A percentile compares a stretch with the other conserved stretches of the same genome.
phyloP scores from a whole-genome alignment of 2,113 vertebrate species.

The Gadus chalcogrammus region DNA sequence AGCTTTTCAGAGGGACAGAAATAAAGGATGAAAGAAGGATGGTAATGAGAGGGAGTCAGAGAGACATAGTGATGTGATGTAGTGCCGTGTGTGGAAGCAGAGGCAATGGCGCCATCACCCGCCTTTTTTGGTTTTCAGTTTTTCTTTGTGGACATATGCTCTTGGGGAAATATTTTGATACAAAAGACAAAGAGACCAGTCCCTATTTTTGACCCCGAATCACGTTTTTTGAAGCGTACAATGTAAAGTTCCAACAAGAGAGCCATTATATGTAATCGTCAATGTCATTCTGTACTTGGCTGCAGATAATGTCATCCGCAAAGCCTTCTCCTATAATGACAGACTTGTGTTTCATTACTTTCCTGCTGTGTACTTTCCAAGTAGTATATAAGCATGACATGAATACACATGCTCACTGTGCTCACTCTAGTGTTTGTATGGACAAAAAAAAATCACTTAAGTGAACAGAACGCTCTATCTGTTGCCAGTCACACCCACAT shows the following conservation, averaged over 20 bases:
- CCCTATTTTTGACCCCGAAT: too few species aligned
- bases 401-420: not conserved
- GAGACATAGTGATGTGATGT: constrained; percentile 4
- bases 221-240: too few species aligned
- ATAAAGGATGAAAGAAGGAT: constrained; percentile 32
- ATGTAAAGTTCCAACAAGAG: constrained; percentile 11
- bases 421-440: not conserved
- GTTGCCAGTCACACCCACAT: constrained; percentile 23
- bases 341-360: too few species aligned
- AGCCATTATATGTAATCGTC: constrained; percentile 28
- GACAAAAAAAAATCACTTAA: not conserved
- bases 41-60: not conserved
- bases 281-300: constrained; percentile 29
- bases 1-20: constrained; percentile 25
- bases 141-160: not conserved
- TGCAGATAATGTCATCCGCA: constrained; percentile 13
- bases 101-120: not conserved
- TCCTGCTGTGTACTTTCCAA: not conserved
- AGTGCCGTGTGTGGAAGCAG: constrained; percentile 14
- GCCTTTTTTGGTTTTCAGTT: constrained; percentile 4
- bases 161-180: constrained; percentile 16
- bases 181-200: not conserved
- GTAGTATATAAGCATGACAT: not conserved
- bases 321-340: constrained; percentile 14
- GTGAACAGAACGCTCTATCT: not conserved